phyloP scores from a whole-genome alignment of 2,113 vertebrate species.

The Syrrhaptes paradoxus region DNA sequence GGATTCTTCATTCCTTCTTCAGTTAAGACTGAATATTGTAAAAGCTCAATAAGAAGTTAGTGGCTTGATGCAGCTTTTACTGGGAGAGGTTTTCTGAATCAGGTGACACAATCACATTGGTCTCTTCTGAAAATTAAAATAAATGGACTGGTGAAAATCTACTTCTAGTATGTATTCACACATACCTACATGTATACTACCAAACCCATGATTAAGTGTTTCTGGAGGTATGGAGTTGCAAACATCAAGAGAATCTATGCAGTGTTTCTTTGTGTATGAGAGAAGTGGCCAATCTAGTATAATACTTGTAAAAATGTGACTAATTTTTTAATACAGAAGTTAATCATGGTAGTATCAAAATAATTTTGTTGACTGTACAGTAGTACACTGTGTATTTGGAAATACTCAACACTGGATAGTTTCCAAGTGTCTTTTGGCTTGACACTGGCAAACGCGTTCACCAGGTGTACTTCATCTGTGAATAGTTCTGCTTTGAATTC shows the following conservation, averaged over 20 bases:
- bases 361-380: background rate
- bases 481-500: slow-evolving; percentile 8
- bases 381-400: slow-evolving; percentile 42
- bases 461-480: slow-evolving; percentile 46
- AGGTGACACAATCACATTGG: background rate
- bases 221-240: background rate
- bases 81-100: background rate
- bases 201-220: background rate
- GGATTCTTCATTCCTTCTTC: background rate
- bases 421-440: slow-evolving; percentile 42
- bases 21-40: background rate
- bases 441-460: slow-evolving; percentile 5
- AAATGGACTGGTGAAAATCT: background rate
- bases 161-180: background rate
- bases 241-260: background rate
- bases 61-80: background rate
- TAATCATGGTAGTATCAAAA: background rate
- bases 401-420: background rate
- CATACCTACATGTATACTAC: background rate
- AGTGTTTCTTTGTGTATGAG: background rate
- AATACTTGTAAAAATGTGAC: background rate
- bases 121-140: background rate
- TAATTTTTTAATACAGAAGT: background rate
- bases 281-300: background rate
- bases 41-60: background rate